A percentile compares a stretch with the other conserved stretches of the same genome.
Conservation (phyloP, 2,888 invertebrate species). For the Aleiodes leptofemur region DNA sequence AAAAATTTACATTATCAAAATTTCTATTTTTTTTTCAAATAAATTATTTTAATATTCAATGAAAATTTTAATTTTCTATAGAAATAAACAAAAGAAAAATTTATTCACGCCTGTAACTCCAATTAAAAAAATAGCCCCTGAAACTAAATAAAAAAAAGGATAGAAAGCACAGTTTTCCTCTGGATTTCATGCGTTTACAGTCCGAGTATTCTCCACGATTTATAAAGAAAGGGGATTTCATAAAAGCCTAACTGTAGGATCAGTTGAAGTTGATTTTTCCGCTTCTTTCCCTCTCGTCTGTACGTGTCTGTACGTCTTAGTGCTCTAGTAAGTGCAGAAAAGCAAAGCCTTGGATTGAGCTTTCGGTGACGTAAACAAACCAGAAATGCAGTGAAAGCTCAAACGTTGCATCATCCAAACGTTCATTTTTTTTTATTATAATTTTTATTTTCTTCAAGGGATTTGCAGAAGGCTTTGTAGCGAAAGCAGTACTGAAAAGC, state of each 20-base stretch:
- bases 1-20: too few relatives aligned
- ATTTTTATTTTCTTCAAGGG: conserved; percentile 8
- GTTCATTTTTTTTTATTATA: too few relatives aligned
- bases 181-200: background rate
- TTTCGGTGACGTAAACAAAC: conserved; percentile 30
- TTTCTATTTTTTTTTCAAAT: too few relatives aligned
- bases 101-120: too few relatives aligned
- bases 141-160: too few relatives aligned
- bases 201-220: background rate
- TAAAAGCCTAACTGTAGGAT: conserved; percentile 1
- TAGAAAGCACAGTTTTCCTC: too few relatives aligned
- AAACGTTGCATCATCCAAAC: conserved; percentile 8
- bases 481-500: background rate
- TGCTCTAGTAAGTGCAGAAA: background rate
- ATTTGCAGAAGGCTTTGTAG: conserved; percentile 12
- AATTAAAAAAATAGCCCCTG: too few relatives aligned
- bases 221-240: background rate
- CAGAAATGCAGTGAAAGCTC: conserved; percentile 21
- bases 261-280: conserved; percentile 32
- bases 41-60: too few relatives aligned
- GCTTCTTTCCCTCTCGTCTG: background rate
- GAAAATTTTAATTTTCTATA: too few relatives aligned
- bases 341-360: background rate
- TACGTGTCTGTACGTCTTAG: background rate
- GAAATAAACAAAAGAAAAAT: too few relatives aligned